Evolutionary conservation across 1,140 invertebrate genomes (phyloP).

Genomic region (Drosophila lacteicornis): DNA sequence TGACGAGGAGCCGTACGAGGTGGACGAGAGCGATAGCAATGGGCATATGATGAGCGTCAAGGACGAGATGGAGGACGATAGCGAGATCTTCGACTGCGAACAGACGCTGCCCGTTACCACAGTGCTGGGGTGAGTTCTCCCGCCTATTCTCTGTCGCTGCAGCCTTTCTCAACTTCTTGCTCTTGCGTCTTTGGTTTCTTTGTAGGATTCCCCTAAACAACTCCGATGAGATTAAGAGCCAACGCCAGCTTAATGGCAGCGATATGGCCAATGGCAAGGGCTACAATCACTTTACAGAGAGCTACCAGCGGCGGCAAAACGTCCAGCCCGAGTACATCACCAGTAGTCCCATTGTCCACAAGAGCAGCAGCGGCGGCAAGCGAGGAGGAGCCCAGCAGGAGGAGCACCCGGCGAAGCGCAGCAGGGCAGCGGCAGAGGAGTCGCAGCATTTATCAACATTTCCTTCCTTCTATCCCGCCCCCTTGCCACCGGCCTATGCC

Average conservation of each 20-base stretch:
- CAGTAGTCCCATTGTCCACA: slow-evolving; percentile 22
- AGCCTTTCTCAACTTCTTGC: background rate
- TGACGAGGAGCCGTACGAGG: slow-evolving; percentile 55
- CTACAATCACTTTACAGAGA: slow-evolving; percentile 21
- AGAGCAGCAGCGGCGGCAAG: background rate
- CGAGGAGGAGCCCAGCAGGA: slow-evolving; percentile 1
- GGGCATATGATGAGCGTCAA: slow-evolving; percentile 50
- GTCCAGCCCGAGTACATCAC: slow-evolving; percentile 48
- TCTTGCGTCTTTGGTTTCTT: background rate
- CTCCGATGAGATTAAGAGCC: slow-evolving; percentile 26
- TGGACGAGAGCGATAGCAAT: slow-evolving; percentile 66
- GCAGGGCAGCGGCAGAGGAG: background rate
- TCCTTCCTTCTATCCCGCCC: slow-evolving; percentile 17
- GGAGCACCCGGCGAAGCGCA: slow-evolving; percentile 14
- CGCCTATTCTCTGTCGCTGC: no score
- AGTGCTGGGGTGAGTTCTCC: slow-evolving; percentile 57
- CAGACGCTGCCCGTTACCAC: slow-evolving; percentile 68
- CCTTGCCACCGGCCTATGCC: slow-evolving; percentile 40
- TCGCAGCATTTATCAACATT: slow-evolving; percentile 21
- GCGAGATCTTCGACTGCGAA: slow-evolving; percentile 58
- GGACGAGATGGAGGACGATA: slow-evolving; percentile 59
- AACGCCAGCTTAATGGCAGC: slow-evolving; percentile 38
- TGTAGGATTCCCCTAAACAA: slow-evolving; percentile 57
- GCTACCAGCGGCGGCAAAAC: slow-evolving; percentile 20
- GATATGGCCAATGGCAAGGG: slow-evolving; percentile 48